Base-by-base conservation (phyloP, 2,113 vertebrate genomes). In the Mormoops blainvillei region DNA sequence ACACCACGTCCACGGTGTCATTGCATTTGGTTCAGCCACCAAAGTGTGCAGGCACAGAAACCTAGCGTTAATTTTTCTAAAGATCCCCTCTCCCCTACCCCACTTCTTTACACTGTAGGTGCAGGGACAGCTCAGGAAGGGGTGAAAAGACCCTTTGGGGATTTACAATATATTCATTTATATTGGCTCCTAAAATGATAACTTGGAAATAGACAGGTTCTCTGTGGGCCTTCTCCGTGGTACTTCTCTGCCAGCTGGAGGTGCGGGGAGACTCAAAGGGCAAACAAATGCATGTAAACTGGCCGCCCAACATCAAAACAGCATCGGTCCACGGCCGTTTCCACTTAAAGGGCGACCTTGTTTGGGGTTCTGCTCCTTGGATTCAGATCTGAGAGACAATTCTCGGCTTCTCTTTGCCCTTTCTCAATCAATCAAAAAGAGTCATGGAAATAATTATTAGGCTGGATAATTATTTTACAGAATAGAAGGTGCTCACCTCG, bases 371-470 rank as follows among this genome's bases (percentile, higher is more conserved):
- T 81, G 95, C 11, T 0, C 84, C 97, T 97, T 97, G 91, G 97
- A 97, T 96, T 95, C 78, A 96, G 97, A 98, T 97, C 97, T 95
- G 92, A 97, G 98, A 94, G 97, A 91, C 7, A 91, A 90, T 97
- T 96, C 96, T 95, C 87, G 94, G 97, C 96, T 98, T 96, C 97
- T 92, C 11, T 36, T 56, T 98, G 97, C 97, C 97, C 97, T 98
- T 98, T 98, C 92, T 94, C 97, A 95, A 98, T 98, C 94, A 97
- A 97, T 98, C 97, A 98, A 96, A 97, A 97, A 95, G 94, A 98
- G 95, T 96, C 82, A 0, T 94, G 97, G 97, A 98, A 98, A 98
- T 98, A 98, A 98, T 98, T 98, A 98, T 98, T 98, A 98, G 95
- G 94, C 96, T 89, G 95, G 94, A 94, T 97, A 98, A 98, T 98